Evolutionary conservation across 1,140 invertebrate genomes (phyloP).

Genomic region (Temnothorax longispinosus): DNA sequence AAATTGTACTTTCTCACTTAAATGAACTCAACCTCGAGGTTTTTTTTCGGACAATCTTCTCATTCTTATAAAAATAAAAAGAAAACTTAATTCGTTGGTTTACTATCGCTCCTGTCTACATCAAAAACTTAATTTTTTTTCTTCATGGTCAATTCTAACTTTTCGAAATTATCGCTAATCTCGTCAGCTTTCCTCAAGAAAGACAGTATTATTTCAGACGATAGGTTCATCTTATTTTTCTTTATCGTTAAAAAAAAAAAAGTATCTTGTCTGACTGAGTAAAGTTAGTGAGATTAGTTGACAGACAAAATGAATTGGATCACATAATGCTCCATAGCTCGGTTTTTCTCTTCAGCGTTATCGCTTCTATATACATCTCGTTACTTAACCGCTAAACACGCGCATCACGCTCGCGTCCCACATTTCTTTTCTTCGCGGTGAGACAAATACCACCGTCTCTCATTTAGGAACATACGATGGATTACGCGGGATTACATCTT

Average conservation of each 20-base stretch:
- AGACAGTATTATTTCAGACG: not conserved
- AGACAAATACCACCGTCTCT: not conserved
- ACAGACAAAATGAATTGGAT: not conserved
- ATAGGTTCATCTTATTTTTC: not conserved
- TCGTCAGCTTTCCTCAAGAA: not conserved
- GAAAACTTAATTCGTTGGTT: constrained; percentile 21
- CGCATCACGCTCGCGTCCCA: not conserved
- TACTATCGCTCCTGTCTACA: constrained; percentile 16
- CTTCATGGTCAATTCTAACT: not conserved
- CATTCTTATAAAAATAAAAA: constrained; percentile 37
- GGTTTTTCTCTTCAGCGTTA: constrained; percentile 19
- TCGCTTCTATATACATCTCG: constrained; percentile 23
- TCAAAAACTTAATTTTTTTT: not conserved
- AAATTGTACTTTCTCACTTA: constrained; percentile 9
- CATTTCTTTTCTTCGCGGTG: not conserved
- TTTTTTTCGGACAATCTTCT: not conserved
- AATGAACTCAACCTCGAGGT: not conserved
- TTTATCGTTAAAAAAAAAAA: not conserved
- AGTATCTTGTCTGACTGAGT: not conserved
- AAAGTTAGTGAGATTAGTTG: constrained; percentile 4
- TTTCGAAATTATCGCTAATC: not conserved
- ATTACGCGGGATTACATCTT: constrained; percentile 20
- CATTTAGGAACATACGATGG: constrained; percentile 30
- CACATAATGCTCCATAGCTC: constrained; percentile 26
- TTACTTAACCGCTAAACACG: constrained; percentile 35